Base-by-base conservation (phyloP, 1,140 invertebrate genomes). In the Proctacanthus coquilletti region DNA sequence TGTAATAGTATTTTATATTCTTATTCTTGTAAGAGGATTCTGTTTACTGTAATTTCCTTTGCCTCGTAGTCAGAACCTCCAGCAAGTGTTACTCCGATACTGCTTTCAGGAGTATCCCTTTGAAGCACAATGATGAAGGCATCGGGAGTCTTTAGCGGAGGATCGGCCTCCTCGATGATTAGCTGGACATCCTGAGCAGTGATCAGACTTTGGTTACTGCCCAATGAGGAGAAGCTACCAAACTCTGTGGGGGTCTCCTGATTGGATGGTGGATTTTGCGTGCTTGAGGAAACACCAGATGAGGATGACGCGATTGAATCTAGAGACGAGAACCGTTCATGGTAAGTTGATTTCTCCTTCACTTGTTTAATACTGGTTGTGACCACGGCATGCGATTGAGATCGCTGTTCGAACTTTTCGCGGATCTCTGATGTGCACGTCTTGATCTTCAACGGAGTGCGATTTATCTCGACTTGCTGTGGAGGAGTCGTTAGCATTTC, bases 51-150 rank as follows among this genome's bases (percentile, higher is more conserved):
- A 34, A 91, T 87, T 62, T 89, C 83, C 62, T 89, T 91, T 42
- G 76, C 75, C 64, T 91, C 85, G 57, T 85, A 88, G 52, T 91
- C 86, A 4, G 76, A 73, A 4, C 87, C 86, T 30, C 85, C 86
- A 29, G 84, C 84, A 34, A 92, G 60, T 5, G 82, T 87, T 31
- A 91, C 80, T 11, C 87, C 87, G 27, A 91, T 75, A 50, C 80
- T 84, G 5, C 80, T 74, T 18, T 75, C 75, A 6, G 71, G 46
- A 52, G 50, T 56, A 34, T 60, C 56, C 15, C 56, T 40, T 38
- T 60, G 56, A 35, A 60, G 40, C n/a, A 60, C 56, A 38, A 60
- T 53, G 29, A 60, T 56, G 32, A 60, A 59, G 4, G 56, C 56
- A 35, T 60, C 56, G 2, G 56, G 53, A 5, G 49, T 60, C 34